These are phyloP conservation scores for Lutraria lutraria DNA, from an alignment of 2,888 invertebrate genomes.

Conservation along the genomic window DNA sequence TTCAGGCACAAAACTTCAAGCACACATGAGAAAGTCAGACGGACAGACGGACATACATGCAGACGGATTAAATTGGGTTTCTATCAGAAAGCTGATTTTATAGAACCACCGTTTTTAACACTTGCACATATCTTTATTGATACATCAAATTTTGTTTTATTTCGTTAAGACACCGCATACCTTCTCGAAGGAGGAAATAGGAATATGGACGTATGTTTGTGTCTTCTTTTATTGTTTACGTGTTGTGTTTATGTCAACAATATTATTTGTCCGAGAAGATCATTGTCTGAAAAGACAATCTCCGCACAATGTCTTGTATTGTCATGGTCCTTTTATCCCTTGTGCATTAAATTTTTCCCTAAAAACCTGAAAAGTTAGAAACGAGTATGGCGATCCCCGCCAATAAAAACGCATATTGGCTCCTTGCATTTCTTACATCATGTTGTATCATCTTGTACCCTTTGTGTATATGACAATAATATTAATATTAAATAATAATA, in stretches of 20 bases:
- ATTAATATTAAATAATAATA: too few species aligned
- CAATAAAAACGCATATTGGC: too few species aligned
- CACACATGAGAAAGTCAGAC: not conserved
- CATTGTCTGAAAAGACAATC: not conserved
- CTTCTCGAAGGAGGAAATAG: not conserved
- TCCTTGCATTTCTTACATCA: too few species aligned
- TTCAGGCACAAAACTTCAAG: too few species aligned
- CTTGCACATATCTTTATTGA: not conserved
- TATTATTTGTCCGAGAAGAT: not conserved
- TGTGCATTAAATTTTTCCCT: too few species aligned
- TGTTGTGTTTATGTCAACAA: not conserved
- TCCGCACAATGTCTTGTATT: not conserved
- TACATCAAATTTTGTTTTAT: constrained; percentile 14
- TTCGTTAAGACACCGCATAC: not conserved
- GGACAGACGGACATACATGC: not conserved
- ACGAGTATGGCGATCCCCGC: too few species aligned
- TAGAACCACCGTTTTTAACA: not conserved
- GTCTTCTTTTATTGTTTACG: not conserved
- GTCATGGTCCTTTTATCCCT: too few species aligned
- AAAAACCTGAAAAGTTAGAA: too few species aligned
- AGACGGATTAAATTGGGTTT: not conserved
- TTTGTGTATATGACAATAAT: too few species aligned
- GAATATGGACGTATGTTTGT: not conserved
- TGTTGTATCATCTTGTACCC: too few species aligned
- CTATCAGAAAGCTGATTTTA: not conserved